Evolutionary conservation across 2,113 vertebrate genomes (phyloP).

Genomic region (Indicator maculatus): DNA sequence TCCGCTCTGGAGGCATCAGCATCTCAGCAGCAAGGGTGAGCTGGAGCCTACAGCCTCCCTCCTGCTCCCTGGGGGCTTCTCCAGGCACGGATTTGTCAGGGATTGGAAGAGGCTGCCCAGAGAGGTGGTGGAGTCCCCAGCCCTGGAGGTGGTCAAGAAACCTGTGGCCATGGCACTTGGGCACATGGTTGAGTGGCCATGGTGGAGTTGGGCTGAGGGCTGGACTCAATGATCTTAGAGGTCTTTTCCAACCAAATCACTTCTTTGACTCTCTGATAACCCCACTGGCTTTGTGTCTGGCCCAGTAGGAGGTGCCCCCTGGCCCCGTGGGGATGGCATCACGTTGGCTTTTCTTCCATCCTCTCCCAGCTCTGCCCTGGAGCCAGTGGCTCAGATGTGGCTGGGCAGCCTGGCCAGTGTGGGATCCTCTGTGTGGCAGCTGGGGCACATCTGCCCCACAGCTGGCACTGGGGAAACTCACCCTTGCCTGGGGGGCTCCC

Average conservation of each 20-base stretch:
- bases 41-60: not conserved
- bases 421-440: not conserved
- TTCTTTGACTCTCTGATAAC: not conserved
- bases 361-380: not conserved
- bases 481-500: not conserved
- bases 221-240: no score
- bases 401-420: rapidly evolving
- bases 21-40: not conserved
- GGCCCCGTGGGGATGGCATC: not conserved
- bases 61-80: not conserved
- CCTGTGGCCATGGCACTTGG: no score
- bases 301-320: not conserved
- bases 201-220: no score
- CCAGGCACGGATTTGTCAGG: not conserved
- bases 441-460: not conserved
- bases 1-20: not conserved
- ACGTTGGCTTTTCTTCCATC: not conserved
- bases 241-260: no score
- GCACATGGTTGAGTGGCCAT: no score
- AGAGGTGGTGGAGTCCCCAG: no score
- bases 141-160: no score
- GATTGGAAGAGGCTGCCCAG: no score
- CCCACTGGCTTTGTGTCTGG: slow-evolving; percentile 5
- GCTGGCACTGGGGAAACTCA: not conserved
- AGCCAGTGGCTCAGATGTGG: not conserved